phyloP scores from a whole-genome alignment of 2,113 vertebrate genomes.

The Martes martes region DNA sequence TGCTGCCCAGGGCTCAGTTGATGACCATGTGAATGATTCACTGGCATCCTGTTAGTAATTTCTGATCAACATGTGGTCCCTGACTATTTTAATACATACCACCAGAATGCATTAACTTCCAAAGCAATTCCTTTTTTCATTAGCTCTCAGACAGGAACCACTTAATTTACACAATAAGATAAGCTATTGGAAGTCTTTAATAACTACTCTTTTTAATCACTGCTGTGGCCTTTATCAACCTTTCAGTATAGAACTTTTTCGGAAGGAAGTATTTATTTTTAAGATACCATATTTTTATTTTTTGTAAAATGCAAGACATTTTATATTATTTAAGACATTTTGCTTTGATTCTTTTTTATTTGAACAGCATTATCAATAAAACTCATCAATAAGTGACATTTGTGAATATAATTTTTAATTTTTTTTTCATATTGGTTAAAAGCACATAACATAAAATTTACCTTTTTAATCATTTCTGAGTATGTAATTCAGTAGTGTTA shows the following conservation, averaged over 20 bases:
- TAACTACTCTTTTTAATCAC: conserved; percentile 26
- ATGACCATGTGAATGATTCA: conserved; percentile 16
- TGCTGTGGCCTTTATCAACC: background rate
- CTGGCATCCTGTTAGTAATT: background rate
- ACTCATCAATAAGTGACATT: background rate
- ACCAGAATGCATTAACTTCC: conserved; percentile 3
- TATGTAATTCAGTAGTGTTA: background rate
- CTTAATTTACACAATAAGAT: conserved; percentile 22
- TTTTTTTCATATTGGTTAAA: background rate
- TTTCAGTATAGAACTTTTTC: background rate
- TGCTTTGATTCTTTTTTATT: background rate
- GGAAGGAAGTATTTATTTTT: background rate
- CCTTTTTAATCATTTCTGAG: background rate
- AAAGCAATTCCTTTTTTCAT: conserved; percentile 8
- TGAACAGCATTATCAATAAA: background rate
- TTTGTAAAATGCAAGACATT: background rate
- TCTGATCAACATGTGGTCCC: background rate
- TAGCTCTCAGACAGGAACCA: background rate
- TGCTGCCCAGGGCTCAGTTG: background rate
- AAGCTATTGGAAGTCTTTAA: conserved; percentile 10
- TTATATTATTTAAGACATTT: background rate
- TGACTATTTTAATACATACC: background rate
- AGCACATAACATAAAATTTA: background rate
- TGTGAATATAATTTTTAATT: background rate
- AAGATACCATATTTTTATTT: background rate